phyloP scores from a whole-genome alignment of 2,113 vertebrate species.

The Microcebus ravelobensis region DNA sequence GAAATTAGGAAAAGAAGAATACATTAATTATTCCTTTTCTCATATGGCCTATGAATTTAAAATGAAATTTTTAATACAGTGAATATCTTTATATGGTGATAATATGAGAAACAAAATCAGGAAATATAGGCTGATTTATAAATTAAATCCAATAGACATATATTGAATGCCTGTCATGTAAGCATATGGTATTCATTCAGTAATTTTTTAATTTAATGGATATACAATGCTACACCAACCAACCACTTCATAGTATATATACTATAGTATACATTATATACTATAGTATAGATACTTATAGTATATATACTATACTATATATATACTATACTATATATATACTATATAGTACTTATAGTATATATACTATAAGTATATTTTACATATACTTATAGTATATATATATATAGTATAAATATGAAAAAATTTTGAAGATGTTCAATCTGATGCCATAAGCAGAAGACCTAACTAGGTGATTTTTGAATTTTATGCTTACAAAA shows the following conservation, averaged over 20 bases:
- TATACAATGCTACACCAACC: background rate
- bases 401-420: background rate
- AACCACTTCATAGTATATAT: background rate
- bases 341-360: too few relatives aligned
- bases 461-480: background rate
- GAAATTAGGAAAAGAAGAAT: background rate
- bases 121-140: background rate
- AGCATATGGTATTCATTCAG: background rate
- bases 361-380: too few relatives aligned
- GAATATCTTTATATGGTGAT: background rate
- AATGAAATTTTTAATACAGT: background rate
- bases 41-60: background rate
- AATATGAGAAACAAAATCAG: background rate
- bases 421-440: background rate
- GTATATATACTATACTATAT: too few relatives aligned
- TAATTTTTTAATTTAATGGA: background rate
- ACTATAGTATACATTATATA: too few relatives aligned
- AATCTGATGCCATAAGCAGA: background rate
- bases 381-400: too few relatives aligned
- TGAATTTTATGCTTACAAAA: constrained; percentile 8
- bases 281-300: too few relatives aligned
- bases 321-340: too few relatives aligned
- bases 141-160: background rate
- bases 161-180: background rate
- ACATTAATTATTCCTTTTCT: background rate